Percentiles rank a stretch among this genome's conserved stretches.
phyloP scores from a whole-genome alignment of 2,113 vertebrate species.

The Phrynocephalus versicolor region DNA sequence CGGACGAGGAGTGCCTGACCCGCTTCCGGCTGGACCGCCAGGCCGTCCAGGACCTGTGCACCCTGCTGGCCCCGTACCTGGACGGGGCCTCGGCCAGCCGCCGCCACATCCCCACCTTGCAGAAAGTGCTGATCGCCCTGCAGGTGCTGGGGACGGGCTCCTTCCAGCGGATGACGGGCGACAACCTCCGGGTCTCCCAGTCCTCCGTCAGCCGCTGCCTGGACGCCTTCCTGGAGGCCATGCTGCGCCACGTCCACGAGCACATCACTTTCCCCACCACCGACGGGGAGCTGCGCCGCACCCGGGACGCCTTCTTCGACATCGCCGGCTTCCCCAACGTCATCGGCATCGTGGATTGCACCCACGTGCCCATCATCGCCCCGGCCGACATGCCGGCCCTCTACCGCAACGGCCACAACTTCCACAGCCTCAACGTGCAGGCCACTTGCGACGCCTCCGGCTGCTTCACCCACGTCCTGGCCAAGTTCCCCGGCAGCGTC shows the following conservation, averaged over 20 bases:
- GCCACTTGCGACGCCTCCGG: conserved; percentile 26
- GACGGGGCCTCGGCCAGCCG: conserved; percentile 24
- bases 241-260: conserved; percentile 30
- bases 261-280: conserved; percentile 39
- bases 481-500: conserved; percentile 29
- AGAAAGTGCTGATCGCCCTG: conserved; percentile 29
- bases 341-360: conserved; percentile 34
- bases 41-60: conserved; percentile 34
- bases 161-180: conserved; percentile 37
- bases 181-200: conserved; percentile 32
- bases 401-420: conserved; percentile 38
- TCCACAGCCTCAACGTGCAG: conserved; percentile 34
- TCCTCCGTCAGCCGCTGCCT: conserved; percentile 34
- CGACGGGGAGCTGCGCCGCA: conserved; percentile 16
- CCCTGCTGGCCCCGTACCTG: conserved; percentile 12
- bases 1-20: conserved; percentile 32
- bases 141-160: conserved; percentile 26
- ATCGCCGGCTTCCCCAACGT: conserved; percentile 30
- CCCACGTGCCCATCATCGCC: conserved; percentile 26
- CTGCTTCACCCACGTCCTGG: conserved; percentile 26
- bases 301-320: conserved; percentile 28
- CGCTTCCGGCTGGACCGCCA: conserved; percentile 37
- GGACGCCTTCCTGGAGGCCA: conserved; percentile 28
- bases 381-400: conserved; percentile 24
- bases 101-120: conserved; percentile 23